Evolutionary conservation across 2,888 invertebrate genomes (phyloP), one percentile per base, ranked within the genome.

Genomic region (Unio delphinus): DNA sequence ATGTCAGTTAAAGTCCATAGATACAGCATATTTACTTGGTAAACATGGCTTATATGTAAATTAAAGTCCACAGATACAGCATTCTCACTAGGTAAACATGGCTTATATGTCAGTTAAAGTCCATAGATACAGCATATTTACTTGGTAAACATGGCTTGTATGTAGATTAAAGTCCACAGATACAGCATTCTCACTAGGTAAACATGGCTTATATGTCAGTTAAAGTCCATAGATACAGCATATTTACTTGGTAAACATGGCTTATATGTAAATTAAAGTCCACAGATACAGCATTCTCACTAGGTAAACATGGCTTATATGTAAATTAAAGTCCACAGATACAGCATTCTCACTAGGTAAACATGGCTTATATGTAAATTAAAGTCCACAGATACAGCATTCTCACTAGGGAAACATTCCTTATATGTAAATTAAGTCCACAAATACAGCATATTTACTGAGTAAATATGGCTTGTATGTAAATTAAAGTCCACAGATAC

Each of bases 71-170:
- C 5, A 34, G 34, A 34, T 34, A 34, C 34, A 7, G 34, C 34
- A 34, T 34, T 4, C 5, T 34, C 5, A 23, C 34, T 34, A 4
- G 34, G 5, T 34, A 34, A 34, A 34, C 7, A 7, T 34, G 34
- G 7, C 34, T 34, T 34, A 7, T 34, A 34, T 7, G 7, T 34
- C 6, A 6, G 6, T 34, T 6, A 34, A 34, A 34, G 34, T 34
- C 94, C 1, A 96, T 96, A 0, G 99, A 99, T 90, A 95, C 95
- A 18, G 99, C 98, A 0, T 99, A 99, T 92, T 98, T 98, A 0
- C 92, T 97, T 67, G 92, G 92, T 92, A 84, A 79, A 71, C 69
- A 61, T 55, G 23, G 80, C 92, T 99, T 58, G 98, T 98, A 0
- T 95, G 97, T 71, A 94, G 95, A 6, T 92, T 99, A 45, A 93